These are phyloP conservation scores for Hydrozoanthus tunicans DNA, from an alignment of 64 coral and sea anemone species.

Conservation along the genomic window DNA sequence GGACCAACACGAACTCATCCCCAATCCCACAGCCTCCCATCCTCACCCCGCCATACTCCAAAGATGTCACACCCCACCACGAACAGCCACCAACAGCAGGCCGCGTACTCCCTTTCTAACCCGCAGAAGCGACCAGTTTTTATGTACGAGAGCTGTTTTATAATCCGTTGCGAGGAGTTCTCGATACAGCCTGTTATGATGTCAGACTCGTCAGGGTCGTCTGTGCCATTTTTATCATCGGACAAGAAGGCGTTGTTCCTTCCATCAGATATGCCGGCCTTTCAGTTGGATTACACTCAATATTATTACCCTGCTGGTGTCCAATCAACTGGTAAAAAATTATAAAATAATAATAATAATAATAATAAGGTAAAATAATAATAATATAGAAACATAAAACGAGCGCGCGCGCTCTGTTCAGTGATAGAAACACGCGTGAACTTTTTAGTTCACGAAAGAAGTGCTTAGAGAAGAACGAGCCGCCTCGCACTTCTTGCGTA, in stretches of 20 bases:
- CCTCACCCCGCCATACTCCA: conserved; percentile 40
- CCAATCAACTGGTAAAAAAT: conserved; percentile 57
- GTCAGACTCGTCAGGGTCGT: conserved; percentile 25
- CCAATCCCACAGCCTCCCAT: conserved; percentile 37
- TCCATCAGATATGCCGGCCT: conserved; percentile 88
- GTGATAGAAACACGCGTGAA: no score
- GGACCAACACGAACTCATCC: not conserved
- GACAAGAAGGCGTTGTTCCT: conserved; percentile 94
- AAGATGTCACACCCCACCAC: not conserved
- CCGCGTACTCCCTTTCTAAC: conserved; percentile 52
- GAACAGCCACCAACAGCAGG: not conserved
- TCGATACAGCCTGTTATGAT: conserved; percentile 86
- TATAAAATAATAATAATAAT: no score
- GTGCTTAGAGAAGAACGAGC: no score
- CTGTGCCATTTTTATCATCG: conserved; percentile 82
- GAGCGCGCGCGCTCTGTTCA: no score
- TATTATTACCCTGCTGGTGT: conserved; percentile 87
- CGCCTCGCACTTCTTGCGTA: no score
- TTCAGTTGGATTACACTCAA: conserved; percentile 93
- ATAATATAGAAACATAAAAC: no score
- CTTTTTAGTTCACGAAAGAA: no score
- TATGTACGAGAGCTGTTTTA: conserved; percentile 94
- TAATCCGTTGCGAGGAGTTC: conserved; percentile 97
- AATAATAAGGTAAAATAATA: no score
- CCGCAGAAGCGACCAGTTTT: conserved; percentile 70